Evolutionary conservation across 1,140 invertebrate genomes (phyloP).

Genomic region (Choristoneura fumiferana): DNA sequence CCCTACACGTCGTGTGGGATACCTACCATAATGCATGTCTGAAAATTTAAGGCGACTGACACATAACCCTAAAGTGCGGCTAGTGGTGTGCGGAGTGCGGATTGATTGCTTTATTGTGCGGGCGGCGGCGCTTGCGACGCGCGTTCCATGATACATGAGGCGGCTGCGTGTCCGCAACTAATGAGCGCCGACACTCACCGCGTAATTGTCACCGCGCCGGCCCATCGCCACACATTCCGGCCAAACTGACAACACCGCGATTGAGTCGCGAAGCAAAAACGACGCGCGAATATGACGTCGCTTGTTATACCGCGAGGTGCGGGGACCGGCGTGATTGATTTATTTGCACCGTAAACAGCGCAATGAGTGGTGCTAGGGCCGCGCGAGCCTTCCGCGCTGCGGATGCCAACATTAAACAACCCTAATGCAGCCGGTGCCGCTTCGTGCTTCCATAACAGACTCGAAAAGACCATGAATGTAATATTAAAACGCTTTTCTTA

Average conservation of each 20-base stretch:
- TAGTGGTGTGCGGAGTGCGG: conserved; percentile 42
- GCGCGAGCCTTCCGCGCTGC: conserved; percentile 3
- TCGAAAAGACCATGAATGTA: neutral
- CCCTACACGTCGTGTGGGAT: too few species aligned
- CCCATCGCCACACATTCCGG: conserved; percentile 33
- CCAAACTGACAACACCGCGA: conserved; percentile 26
- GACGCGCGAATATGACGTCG: conserved; percentile 35
- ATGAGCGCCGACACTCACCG: conserved; percentile 47
- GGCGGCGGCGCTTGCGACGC: conserved; percentile 47
- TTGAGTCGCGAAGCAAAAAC: conserved; percentile 45
- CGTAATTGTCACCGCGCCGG: conserved; percentile 57
- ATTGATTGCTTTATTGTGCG: conserved; percentile 71
- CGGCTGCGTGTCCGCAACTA: conserved; percentile 45
- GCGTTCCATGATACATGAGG: conserved; percentile 70
- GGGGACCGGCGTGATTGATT: conserved; percentile 38
- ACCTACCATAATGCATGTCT: conserved; percentile 8
- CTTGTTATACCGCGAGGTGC: conserved; percentile 27
- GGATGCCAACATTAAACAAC: conserved; percentile 16
- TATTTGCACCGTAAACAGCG: conserved; percentile 36
- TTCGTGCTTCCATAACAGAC: conserved; percentile 1
- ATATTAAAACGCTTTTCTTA: neutral
- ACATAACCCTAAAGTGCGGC: conserved; percentile 2
- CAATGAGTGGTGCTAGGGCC: conserved; percentile 14
- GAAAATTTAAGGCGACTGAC: conserved; percentile 10
- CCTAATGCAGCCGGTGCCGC: conserved; percentile 7